These are phyloP conservation scores for Neoaliturus tenellus DNA, from an alignment of 2,888 invertebrate genomes.

Conservation along the genomic window DNA sequence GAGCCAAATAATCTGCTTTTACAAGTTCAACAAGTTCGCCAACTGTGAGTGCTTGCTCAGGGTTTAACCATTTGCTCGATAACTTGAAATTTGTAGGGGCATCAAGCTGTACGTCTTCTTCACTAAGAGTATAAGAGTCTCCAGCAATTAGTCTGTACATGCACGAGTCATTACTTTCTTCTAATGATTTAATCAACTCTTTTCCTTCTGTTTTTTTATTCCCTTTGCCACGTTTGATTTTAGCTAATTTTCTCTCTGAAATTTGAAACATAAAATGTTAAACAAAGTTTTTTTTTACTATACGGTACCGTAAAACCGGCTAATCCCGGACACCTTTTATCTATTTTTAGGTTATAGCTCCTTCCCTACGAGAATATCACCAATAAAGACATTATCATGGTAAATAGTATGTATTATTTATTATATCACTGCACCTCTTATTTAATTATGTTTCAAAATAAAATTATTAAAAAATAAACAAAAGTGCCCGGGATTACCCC, in stretches of 20 bases:
- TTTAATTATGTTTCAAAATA: too few species aligned
- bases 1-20: slow-evolving; percentile 73
- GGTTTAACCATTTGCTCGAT: slow-evolving; percentile 65
- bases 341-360: too few species aligned
- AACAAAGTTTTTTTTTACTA: too few species aligned
- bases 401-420: too few species aligned
- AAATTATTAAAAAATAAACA: too few species aligned
- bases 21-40: slow-evolving; percentile 74
- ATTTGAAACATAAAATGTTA: slow-evolving; percentile 59
- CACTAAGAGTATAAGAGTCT: slow-evolving; percentile 52
- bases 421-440: too few species aligned
- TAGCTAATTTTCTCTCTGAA: slow-evolving; percentile 71
- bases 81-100: slow-evolving; percentile 60
- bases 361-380: too few species aligned
- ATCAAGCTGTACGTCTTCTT: slow-evolving; percentile 59
- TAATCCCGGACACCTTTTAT: too few species aligned
- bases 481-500: too few species aligned
- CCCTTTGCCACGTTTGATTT: slow-evolving; percentile 63
- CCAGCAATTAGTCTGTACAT: slow-evolving; percentile 73
- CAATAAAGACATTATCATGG: too few species aligned
- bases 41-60: slow-evolving; percentile 72
- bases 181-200: slow-evolving; percentile 77
- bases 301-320: too few species aligned
- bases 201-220: slow-evolving; percentile 68
- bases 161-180: slow-evolving; percentile 77